Percentiles rank a stretch among this genome's conserved stretches.
These are phyloP conservation scores for Drosophila arizonae DNA, from an alignment of 1,140 invertebrate species.

Conservation along the genomic window DNA sequence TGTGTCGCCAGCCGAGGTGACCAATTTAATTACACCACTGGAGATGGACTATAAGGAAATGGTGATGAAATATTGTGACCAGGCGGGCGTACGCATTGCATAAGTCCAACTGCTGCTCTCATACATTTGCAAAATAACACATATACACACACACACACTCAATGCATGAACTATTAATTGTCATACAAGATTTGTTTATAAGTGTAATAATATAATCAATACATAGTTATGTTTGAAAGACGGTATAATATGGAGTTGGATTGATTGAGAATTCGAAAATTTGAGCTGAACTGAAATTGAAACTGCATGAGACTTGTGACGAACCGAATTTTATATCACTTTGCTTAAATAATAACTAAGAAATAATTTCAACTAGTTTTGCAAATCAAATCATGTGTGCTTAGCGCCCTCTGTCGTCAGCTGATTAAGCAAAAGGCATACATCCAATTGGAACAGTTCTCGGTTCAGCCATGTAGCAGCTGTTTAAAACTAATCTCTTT, in stretches of 20 bases:
- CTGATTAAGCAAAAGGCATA: not conserved
- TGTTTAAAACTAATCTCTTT: conserved; percentile 1
- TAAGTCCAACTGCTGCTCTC: conserved; percentile 35
- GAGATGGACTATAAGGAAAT: conserved; percentile 69
- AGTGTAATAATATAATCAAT: conserved; percentile 52
- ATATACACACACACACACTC: conserved; percentile 22
- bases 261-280: no score
- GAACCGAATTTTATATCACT: no score
- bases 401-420: no score
- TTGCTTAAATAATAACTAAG: no score
- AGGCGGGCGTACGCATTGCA: conserved; percentile 67
- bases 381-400: no score
- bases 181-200: conserved; percentile 54
- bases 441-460: not conserved
- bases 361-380: no score
- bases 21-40: conserved; percentile 73
- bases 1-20: conserved; percentile 85
- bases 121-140: not conserved
- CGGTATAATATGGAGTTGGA: not conserved
- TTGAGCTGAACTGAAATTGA: no score
- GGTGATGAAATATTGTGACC: conserved; percentile 80
- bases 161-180: conserved; percentile 37
- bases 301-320: no score
- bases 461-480: not conserved
- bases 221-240: conserved; percentile 51